Base-by-base conservation (phyloP, 1,140 invertebrate species). In the Archivesica marissinica region DNA sequence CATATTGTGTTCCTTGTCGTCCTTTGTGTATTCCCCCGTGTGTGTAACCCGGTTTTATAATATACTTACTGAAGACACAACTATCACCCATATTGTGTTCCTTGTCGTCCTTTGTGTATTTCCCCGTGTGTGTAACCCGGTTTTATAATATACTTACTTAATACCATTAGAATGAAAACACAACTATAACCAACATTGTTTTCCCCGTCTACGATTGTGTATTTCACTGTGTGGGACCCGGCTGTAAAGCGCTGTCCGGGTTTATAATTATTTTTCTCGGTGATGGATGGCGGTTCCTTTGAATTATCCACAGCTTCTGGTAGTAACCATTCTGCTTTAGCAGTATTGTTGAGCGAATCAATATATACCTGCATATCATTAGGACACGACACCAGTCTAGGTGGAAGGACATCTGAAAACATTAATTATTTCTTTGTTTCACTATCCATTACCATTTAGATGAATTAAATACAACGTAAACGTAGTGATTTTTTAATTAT, bases 81-180 rank as follows among this genome's bases (percentile, higher is more conserved):
- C n/a, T n/a, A n/a, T n/a, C n/a, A n/a, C n/a, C n/a, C n/a, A n/a
- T n/a, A n/a, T n/a, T n/a, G n/a, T n/a, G n/a, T n/a, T n/a, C n/a
- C n/a, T n/a, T n/a, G n/a, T n/a, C n/a, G n/a, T n/a, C n/a, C n/a
- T n/a, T n/a, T n/a, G n/a, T n/a, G n/a, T n/a, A n/a, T n/a, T n/a
- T n/a, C n/a, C n/a, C n/a, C n/a, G n/a, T n/a, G n/a, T n/a, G n/a
- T n/a, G n/a, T n/a, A n/a, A n/a, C n/a, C n/a, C n/a, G n/a, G n/a
- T n/a, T n/a, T n/a, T n/a, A n/a, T n/a, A n/a, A n/a, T n/a, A n/a
- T 23, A 70, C 78, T 81, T 54, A 81, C 78, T 68, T 17, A 47
- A n/a, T 11, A 81, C 64, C 20, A 52, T 23, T 54, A 81, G 44
- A 3, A 6, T 25, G 39, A 81, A 81, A 9, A 35, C 23, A 25